These are phyloP conservation scores for Brachypteracias leptosomus DNA, from an alignment of 2,113 vertebrate genomes.

Conservation along the genomic window DNA sequence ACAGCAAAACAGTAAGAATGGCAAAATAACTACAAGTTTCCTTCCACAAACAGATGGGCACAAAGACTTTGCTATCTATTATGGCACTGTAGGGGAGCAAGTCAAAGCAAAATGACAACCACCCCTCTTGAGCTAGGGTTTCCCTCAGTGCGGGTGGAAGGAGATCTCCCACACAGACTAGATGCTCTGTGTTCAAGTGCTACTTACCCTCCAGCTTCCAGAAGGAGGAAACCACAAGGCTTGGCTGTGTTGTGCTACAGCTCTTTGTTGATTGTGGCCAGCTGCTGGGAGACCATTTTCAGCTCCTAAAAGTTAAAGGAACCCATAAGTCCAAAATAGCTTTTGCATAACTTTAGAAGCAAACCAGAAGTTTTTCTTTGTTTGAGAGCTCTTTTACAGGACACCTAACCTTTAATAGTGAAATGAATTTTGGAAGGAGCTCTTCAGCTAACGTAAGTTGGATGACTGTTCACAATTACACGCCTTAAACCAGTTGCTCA, in stretches of 20 bases:
- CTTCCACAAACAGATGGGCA: neutral
- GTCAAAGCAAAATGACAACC: neutral
- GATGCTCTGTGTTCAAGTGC: neutral
- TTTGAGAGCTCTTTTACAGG: neutral
- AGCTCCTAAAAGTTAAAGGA: neutral
- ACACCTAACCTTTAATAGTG: neutral
- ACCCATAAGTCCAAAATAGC: neutral
- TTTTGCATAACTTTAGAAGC: neutral
- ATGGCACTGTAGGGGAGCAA: neutral
- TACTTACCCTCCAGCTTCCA: neutral
- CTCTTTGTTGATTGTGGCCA: neutral
- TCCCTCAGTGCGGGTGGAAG: fast-evolving
- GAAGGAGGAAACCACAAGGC: neutral
- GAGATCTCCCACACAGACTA: neutral
- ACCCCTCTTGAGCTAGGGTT: neutral
- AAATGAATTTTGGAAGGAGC: neutral
- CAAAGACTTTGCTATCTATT: neutral
- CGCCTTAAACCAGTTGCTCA: neutral
- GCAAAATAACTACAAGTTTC: neutral
- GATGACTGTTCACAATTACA: neutral
- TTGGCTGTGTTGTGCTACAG: neutral
- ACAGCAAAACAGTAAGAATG: neutral
- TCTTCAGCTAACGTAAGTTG: neutral
- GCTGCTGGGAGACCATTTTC: neutral
- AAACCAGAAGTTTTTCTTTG: neutral